Conservation (phyloP, 1,140 invertebrate species). For the Drosophila jambulina region DNA sequence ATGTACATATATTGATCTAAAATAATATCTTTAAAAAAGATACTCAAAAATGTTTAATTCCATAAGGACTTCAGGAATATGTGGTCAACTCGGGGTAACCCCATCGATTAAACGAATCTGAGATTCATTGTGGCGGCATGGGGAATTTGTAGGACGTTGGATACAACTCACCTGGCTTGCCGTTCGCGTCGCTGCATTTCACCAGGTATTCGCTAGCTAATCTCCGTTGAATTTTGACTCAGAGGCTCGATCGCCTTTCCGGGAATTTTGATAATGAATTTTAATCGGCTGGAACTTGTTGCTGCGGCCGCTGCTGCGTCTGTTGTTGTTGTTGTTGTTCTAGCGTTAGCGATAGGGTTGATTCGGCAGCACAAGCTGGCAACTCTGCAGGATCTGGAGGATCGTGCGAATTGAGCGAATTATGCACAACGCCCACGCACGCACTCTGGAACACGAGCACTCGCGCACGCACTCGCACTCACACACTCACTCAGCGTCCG, state of each 20-base stretch:
- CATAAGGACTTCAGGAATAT: not conserved
- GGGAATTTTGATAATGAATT: constrained; percentile 66
- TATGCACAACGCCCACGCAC: constrained; percentile 30
- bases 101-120: not conserved
- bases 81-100: not conserved
- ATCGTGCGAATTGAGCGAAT: constrained; percentile 39
- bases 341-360: constrained; percentile 41
- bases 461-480: constrained; percentile 39
- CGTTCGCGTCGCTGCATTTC: constrained; percentile 75
- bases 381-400: constrained; percentile 23
- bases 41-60: not conserved
- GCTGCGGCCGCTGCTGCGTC: constrained; percentile 19
- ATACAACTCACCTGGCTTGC: constrained; percentile 70
- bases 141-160: not conserved
- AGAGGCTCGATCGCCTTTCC: constrained; percentile 61
- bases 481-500: constrained; percentile 57
- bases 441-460: constrained; percentile 26
- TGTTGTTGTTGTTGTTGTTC: constrained; percentile 8
- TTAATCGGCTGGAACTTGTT: constrained; percentile 36
- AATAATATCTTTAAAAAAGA: not conserved
- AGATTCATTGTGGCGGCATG: not conserved
- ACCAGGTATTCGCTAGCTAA: constrained; percentile 30
- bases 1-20: too few relatives aligned
- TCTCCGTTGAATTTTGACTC: constrained; percentile 64
- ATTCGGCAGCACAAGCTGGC: constrained; percentile 36